A percentile compares a stretch with the other conserved stretches of the same genome.
Evolutionary conservation across 2,797 vertebrate genomes (phyloP).

Genomic region (Molossus alvarezi): DNA sequence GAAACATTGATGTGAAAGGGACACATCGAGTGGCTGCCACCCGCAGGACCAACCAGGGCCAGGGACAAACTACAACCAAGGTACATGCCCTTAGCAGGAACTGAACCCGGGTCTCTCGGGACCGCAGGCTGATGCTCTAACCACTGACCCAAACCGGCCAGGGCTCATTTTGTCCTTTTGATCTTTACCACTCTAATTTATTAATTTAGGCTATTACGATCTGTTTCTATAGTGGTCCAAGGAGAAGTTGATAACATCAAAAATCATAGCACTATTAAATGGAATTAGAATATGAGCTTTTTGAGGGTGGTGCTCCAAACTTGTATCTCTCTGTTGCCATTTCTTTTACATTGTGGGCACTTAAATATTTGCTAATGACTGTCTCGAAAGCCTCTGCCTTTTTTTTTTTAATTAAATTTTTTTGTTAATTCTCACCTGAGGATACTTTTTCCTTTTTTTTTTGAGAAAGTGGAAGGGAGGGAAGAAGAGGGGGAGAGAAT

Average conservation of each 20-base stretch:
- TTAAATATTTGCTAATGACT: background rate
- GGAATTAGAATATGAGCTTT: background rate
- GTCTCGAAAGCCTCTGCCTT: background rate
- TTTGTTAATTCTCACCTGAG: too few species aligned
- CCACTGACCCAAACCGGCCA: too few species aligned
- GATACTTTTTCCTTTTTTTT: too few species aligned
- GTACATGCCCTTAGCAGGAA: too few species aligned
- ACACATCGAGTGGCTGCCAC: too few species aligned
- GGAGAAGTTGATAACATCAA: background rate
- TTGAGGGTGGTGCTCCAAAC: background rate
- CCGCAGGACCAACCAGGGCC: too few species aligned
- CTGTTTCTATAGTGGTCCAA: background rate
- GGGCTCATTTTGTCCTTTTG: background rate
- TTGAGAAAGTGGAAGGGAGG: too few species aligned
- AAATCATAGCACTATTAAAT: background rate
- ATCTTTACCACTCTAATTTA: background rate
- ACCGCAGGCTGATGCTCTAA: too few species aligned
- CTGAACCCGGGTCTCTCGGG: too few species aligned
- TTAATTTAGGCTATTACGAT: background rate
- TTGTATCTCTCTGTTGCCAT: background rate
- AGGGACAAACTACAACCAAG: too few species aligned
- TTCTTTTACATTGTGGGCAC: background rate
- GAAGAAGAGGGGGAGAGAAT: too few species aligned
- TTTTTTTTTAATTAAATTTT: background rate
- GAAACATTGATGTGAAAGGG: too few species aligned